Evolutionary conservation across 2,113 vertebrate genomes (phyloP).

Genomic region (Pao palembangensis): DNA sequence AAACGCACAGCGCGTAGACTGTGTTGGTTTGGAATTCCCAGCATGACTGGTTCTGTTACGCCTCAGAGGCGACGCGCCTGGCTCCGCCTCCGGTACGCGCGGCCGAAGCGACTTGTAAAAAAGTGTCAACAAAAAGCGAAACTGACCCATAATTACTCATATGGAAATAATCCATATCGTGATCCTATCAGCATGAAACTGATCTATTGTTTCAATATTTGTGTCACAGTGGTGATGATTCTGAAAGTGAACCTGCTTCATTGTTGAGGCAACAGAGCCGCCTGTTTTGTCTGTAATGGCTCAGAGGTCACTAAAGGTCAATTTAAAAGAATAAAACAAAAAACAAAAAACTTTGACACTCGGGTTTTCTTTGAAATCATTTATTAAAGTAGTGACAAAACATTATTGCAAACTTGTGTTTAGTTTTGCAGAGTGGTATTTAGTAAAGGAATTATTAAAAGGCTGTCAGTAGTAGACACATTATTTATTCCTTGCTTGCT

Average conservation of each 20-base stretch:
- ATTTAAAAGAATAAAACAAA: background rate
- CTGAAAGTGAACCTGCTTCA: background rate
- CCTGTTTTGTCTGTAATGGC: background rate
- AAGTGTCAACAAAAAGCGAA: too few relatives aligned
- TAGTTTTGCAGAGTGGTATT: constrained; percentile 12
- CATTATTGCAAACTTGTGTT: constrained; percentile 4
- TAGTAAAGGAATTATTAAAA: constrained; percentile 41
- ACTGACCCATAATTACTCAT: too few relatives aligned
- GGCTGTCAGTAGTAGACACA: too few relatives aligned
- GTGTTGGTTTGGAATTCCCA: background rate
- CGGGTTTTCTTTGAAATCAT: background rate
- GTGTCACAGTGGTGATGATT: too few relatives aligned
- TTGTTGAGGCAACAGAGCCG: constrained; percentile 21
- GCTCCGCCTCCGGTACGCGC: constrained; percentile 32
- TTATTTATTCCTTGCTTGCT: too few relatives aligned
- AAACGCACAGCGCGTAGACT: background rate
- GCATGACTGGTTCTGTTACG: too few relatives aligned
- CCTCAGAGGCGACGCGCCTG: background rate
- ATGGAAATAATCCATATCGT: too few relatives aligned
- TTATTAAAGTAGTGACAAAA: constrained; percentile 11
- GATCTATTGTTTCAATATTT: too few relatives aligned
- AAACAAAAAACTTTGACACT: background rate
- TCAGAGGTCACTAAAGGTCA: background rate
- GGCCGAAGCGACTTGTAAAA: too few relatives aligned
- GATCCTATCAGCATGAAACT: too few relatives aligned